Conservation (phyloP, 64 coral and sea anemone species). For the Montipora cactus region DNA sequence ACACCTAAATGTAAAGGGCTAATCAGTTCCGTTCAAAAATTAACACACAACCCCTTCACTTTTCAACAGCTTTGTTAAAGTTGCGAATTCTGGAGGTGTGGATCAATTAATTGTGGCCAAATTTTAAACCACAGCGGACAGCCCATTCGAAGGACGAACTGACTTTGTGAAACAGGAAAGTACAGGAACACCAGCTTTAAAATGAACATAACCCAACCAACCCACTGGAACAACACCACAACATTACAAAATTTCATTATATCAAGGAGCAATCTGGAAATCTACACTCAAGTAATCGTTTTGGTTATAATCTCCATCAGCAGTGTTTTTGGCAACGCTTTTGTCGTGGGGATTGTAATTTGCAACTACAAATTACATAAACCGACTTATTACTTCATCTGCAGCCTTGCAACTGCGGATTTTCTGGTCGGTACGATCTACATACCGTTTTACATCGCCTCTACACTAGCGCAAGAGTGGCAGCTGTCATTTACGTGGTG, state of each 20-base stretch:
- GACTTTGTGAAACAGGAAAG: too few relatives aligned
- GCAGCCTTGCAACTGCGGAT: constrained; percentile 83
- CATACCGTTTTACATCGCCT: constrained; percentile 75
- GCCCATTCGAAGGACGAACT: too few relatives aligned
- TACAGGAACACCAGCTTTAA: background rate
- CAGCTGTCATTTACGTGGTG: constrained; percentile 54
- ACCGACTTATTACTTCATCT: constrained; percentile 87
- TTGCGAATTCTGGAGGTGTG: background rate
- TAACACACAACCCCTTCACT: constrained; percentile 2
- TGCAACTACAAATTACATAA: constrained; percentile 80
- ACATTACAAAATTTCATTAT: background rate
- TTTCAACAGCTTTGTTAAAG: background rate
- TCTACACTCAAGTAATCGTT: constrained; percentile 23
- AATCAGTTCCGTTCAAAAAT: constrained; percentile 12
- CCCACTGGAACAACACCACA: background rate
- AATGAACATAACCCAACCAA: background rate
- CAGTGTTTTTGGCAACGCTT: constrained; percentile 76
- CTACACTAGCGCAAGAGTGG: constrained; percentile 72
- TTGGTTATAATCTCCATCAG: constrained; percentile 68
- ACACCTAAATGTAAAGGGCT: background rate
- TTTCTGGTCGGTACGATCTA: constrained; percentile 77
- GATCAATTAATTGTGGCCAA: too few relatives aligned
- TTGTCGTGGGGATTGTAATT: constrained; percentile 56
- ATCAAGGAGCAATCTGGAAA: background rate
- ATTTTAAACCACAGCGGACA: too few relatives aligned